phyloP scores from a whole-genome alignment of 2,888 invertebrate species.

The Ophion obscuratus region DNA sequence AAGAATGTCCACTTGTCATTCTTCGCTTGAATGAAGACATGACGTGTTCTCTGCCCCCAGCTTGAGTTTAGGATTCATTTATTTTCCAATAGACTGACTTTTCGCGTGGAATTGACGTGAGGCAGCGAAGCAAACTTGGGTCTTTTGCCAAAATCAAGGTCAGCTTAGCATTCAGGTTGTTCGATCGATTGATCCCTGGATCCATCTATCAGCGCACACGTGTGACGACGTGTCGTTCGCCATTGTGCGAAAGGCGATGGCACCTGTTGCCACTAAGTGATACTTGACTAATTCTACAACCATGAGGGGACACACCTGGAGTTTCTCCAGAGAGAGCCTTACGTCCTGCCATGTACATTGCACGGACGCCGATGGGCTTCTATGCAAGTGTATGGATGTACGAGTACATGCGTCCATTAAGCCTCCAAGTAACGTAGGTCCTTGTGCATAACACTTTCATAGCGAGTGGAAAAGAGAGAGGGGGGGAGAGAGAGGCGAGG shows the following conservation, averaged over 20 bases:
- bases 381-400: neutral
- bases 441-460: constrained; percentile 53
- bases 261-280: constrained; percentile 59
- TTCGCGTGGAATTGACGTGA: no score
- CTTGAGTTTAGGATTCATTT: no score
- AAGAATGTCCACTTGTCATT: no score
- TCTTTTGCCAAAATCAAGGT: neutral
- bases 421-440: constrained; percentile 19
- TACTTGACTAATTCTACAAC: constrained; percentile 54
- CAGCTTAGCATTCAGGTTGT: neutral
- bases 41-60: no score
- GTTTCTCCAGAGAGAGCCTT: constrained; percentile 13
- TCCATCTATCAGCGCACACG: neutral
- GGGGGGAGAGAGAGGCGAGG: neutral
- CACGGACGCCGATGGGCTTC: neutral
- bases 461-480: constrained; percentile 11
- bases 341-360: neutral
- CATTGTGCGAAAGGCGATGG: neutral
- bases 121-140: no score
- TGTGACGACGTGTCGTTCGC: neutral
- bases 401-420: no score
- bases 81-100: no score
- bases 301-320: constrained; percentile 30
- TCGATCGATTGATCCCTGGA: neutral
- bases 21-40: no score